Conservation (phyloP, 2,888 invertebrate genomes). For the Didymodactylos carnosus region DNA sequence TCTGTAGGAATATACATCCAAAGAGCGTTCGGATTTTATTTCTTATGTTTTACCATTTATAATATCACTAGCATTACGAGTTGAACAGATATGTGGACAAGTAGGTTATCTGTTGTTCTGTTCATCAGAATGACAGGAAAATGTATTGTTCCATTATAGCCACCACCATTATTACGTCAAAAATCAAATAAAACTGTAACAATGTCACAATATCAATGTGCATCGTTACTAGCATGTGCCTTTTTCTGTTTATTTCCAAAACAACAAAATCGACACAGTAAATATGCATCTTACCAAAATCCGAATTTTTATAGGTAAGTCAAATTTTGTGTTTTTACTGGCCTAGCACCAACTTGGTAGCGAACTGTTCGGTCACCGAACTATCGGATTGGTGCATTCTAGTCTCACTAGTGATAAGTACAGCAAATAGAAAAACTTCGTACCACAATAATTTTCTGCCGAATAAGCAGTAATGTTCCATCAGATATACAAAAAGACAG, state of each 20-base stretch:
- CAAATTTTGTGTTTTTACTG: too few relatives aligned
- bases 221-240: slow-evolving; percentile 69
- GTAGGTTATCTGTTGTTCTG: not conserved
- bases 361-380: too few relatives aligned
- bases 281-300: not conserved
- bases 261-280: slow-evolving; percentile 28
- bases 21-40: not conserved
- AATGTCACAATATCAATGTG: slow-evolving; percentile 49
- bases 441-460: too few relatives aligned
- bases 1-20: not conserved
- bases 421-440: too few relatives aligned
- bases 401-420: too few relatives aligned
- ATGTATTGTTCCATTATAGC: not conserved
- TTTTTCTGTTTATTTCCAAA: slow-evolving; percentile 84
- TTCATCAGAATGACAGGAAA: not conserved
- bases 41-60: not conserved
- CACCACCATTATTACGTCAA: not conserved
- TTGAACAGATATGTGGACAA: not conserved
- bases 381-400: too few relatives aligned
- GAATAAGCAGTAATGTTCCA: too few relatives aligned
- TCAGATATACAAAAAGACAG: too few relatives aligned
- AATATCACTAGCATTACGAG: not conserved
- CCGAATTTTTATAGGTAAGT: not conserved
- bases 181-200: slow-evolving; percentile 37
- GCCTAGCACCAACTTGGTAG: too few relatives aligned